Evolutionary conservation across 2,797 vertebrate species (phyloP).

Genomic region (Ctenochaetus hawaiiensis): DNA sequence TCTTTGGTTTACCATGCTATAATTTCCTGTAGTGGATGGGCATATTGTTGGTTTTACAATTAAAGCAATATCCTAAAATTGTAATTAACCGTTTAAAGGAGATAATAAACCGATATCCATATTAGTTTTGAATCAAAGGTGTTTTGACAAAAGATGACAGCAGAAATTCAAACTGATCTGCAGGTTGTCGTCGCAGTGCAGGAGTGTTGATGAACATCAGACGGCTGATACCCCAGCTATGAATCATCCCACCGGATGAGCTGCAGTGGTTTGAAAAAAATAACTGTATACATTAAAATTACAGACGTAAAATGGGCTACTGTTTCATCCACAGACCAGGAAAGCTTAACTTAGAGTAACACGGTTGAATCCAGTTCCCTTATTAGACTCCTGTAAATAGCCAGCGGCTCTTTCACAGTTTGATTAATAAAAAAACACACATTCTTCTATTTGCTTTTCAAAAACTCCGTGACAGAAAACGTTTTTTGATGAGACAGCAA

Average conservation of each 20-base stretch:
- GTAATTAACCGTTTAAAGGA: no score
- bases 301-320: no score
- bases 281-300: no score
- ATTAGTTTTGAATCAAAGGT: background rate
- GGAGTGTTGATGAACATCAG: slow-evolving; percentile 13
- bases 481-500: background rate
- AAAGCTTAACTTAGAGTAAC: background rate
- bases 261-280: background rate
- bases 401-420: background rate
- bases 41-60: background rate
- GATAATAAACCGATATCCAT: no score
- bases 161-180: background rate
- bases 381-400: background rate
- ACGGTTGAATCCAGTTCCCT: background rate
- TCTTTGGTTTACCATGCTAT: background rate
- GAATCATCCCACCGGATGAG: background rate
- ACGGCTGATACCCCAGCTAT: background rate
- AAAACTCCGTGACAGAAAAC: background rate
- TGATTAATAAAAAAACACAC: background rate
- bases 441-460: background rate
- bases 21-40: background rate
- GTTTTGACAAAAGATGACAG: slow-evolving; percentile 14
- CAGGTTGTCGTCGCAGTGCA: slow-evolving; percentile 3
- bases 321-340: background rate
- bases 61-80: no score